phyloP scores from a whole-genome alignment of 2,797 vertebrate genomes.

The Gambusia yucatana region DNA sequence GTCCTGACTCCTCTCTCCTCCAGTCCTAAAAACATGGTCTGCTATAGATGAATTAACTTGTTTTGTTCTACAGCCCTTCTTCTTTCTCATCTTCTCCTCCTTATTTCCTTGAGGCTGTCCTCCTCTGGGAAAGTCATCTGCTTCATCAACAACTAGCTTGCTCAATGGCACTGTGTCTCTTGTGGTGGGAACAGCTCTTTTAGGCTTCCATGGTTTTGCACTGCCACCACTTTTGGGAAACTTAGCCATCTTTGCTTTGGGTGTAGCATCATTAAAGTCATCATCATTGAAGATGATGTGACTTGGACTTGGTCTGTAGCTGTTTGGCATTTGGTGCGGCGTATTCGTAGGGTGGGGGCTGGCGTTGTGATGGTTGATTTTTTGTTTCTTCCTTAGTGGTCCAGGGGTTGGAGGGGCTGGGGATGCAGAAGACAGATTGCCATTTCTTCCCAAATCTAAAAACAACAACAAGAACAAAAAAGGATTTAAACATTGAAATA shows the following conservation, averaged over 20 bases:
- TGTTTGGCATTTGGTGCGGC: constrained; percentile 21
- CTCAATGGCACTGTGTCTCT: constrained; percentile 12
- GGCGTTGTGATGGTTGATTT: constrained; percentile 43
- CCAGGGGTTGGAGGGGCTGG: constrained; percentile 31
- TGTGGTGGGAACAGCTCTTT: constrained; percentile 62
- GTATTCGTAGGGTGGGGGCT: constrained; percentile 30
- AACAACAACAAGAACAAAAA: constrained; percentile 10
- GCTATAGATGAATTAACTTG: neutral
- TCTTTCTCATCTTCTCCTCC: constrained; percentile 32
- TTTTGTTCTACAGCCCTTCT: constrained; percentile 19
- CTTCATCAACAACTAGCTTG: constrained; percentile 45
- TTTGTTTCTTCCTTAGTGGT: constrained; percentile 73
- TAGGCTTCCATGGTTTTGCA: constrained; percentile 69
- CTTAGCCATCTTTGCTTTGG: constrained; percentile 44
- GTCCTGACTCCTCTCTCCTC: constrained; percentile 1
- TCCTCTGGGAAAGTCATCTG: constrained; percentile 73
- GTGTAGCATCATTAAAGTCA: neutral
- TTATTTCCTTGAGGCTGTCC: constrained; percentile 24
- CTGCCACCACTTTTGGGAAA: constrained; percentile 13
- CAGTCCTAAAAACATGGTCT: constrained; percentile 5
- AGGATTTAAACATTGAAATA: neutral
- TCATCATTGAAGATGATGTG: constrained; percentile 56
- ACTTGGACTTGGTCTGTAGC: constrained; percentile 25
- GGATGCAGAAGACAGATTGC: constrained; percentile 17
- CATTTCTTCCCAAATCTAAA: constrained; percentile 68